Conservation (phyloP, 1,140 invertebrate species). For the Eupeodes corollae region DNA sequence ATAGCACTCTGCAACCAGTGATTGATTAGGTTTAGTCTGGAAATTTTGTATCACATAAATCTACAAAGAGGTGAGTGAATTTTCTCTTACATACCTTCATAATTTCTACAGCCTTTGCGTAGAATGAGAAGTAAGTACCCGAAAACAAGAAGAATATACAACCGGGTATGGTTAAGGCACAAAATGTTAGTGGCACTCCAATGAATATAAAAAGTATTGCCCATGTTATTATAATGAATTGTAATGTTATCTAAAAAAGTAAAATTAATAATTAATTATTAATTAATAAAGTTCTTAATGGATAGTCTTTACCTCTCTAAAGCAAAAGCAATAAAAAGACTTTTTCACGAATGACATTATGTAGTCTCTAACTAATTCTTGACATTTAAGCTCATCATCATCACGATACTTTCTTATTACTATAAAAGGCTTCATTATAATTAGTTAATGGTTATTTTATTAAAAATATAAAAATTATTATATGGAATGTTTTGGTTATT, state of each 20-base stretch:
- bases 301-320: conserved; percentile 23
- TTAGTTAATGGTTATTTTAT: no score
- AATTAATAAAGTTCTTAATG: not conserved
- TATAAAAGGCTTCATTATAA: conserved; percentile 29
- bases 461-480: no score
- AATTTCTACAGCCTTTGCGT: conserved; percentile 29
- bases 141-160: conserved; percentile 28
- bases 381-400: conserved; percentile 32
- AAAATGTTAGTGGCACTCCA: conserved; percentile 30
- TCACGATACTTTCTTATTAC: conserved; percentile 28
- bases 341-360: conserved; percentile 33
- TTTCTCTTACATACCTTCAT: conserved; percentile 19
- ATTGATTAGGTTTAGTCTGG: conserved; percentile 25
- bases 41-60: conserved; percentile 1
- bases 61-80: not conserved
- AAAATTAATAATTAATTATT: conserved; percentile 5
- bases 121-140: conserved; percentile 31
- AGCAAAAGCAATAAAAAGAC: conserved; percentile 28
- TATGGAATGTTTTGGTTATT: no score
- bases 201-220: conserved; percentile 36
- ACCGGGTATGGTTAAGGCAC: conserved; percentile 27
- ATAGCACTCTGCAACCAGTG: conserved; percentile 31
- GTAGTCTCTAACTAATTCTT: conserved; percentile 31
- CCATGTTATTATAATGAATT: conserved; percentile 36
- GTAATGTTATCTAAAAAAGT: conserved; percentile 33